Conservation (phyloP, 1,140 invertebrate species). For the Drosophila suzukii region DNA sequence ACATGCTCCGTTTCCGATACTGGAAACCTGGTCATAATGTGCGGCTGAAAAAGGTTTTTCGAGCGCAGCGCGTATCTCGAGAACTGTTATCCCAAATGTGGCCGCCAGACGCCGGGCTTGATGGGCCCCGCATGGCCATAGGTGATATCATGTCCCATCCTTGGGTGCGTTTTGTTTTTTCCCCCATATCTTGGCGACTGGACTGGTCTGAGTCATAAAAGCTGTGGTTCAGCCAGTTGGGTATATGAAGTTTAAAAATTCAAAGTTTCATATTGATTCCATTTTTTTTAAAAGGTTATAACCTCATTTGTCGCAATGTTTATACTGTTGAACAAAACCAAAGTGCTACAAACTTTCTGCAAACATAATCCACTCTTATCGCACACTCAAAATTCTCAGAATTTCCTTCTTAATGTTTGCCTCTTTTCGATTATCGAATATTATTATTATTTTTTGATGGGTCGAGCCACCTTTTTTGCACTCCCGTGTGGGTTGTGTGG, state of each 20-base stretch:
- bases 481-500: background rate
- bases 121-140: slow-evolving; percentile 37
- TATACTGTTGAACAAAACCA: background rate
- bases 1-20: slow-evolving; percentile 11
- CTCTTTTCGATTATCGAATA: slow-evolving; percentile 29
- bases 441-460: slow-evolving; percentile 30
- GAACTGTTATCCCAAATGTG: slow-evolving; percentile 76
- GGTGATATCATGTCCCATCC: slow-evolving; percentile 60
- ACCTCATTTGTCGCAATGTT: too few relatives aligned
- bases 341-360: background rate
- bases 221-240: slow-evolving; percentile 9
- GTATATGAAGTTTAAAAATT: background rate
- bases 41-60: slow-evolving; percentile 52
- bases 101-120: slow-evolving; percentile 36
- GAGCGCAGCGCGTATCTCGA: slow-evolving; percentile 58
- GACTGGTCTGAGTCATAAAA: slow-evolving; percentile 33
- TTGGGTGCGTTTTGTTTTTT: slow-evolving; percentile 55
- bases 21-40: slow-evolving; percentile 42
- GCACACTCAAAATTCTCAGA: background rate
- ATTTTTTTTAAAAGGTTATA: background rate
- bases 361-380: background rate
- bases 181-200: slow-evolving; percentile 20
- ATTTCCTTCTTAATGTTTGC: background rate
- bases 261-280: background rate
- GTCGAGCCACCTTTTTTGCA: background rate